Base-by-base conservation (phyloP, 2,113 vertebrate species). In the Seriola rivoliana region DNA sequence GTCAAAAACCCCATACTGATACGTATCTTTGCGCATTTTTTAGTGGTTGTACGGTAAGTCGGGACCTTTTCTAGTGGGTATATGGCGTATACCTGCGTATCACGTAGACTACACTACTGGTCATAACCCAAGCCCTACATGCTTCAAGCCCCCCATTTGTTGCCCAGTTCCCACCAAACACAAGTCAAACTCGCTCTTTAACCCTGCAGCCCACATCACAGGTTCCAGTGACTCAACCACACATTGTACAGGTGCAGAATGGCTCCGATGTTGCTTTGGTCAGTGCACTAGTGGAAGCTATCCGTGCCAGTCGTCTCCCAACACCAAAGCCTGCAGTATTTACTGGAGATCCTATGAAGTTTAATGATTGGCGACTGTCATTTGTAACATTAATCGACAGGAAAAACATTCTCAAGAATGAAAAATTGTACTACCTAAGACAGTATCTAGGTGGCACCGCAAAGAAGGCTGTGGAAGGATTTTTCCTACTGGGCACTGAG, bases 371-470 rank as follows among this genome's bases (percentile, higher is more conserved):
- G 68, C 19, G 23, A 40, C 2, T 78, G 5, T 83, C 60, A 0
- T 82, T 83, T 10, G 4, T 60, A 50, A 77, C 60, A 16, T 14
- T 83, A 42, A 83, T 72, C 16, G 32, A 78, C 34, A 65, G 59
- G 11, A 78, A 78, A n/a, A n/a, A n/a, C n/a, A n/a, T n/a, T n/a
- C n/a, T n/a, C n/a, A 11, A 75, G 52, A 75, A 80, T 19, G 71
- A 75, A 46, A 84, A 64, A 55, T 50, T 85, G 0, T 80, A 71
- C 3, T 75, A 80, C 9, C 36, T 81, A 5, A 48, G 72, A 11
- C 77, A 68, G 50, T 85, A 75, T 4, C 16, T 74, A 10, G 32
- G 52, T 36, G 72, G 60, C 4, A 0, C 55, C 0, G 46, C 68
- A 62, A 77, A 57, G 44, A 84, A 58, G 8, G 62, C 55, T 0